Conservation (phyloP, 2,113 vertebrate species). For the Cavia aperea region DNA sequence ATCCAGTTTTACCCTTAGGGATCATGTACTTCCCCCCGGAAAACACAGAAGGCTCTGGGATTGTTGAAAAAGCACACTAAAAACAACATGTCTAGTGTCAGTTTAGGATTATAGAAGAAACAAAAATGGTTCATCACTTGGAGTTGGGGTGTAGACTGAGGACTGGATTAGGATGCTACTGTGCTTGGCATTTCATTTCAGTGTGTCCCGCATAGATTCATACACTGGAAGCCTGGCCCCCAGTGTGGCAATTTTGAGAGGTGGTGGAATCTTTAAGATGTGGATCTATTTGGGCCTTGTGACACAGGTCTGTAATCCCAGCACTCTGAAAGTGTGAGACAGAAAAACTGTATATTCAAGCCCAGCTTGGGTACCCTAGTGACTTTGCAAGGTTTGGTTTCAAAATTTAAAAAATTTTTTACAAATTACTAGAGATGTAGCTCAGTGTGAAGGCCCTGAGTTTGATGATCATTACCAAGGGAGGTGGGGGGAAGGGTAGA, state of each 20-base stretch:
- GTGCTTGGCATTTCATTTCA: not conserved
- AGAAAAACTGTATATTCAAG: not conserved
- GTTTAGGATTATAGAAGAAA: too few species aligned
- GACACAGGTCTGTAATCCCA: not conserved
- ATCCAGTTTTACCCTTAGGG: not conserved
- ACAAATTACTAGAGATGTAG: not conserved
- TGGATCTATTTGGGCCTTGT: not conserved
- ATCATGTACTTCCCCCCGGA: not conserved
- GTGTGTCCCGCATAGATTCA: not conserved
- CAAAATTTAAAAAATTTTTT: not conserved
- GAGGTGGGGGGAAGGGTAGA: not conserved
- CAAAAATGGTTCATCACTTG: accelerated
- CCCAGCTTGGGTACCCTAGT: not conserved
- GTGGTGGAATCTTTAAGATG: not conserved
- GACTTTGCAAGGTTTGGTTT: not conserved
- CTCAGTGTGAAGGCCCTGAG: not conserved
- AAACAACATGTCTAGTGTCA: not conserved
- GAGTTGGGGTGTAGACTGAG: not conserved
- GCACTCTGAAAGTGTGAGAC: not conserved
- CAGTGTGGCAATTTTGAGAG: not conserved
- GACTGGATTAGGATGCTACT: not conserved
- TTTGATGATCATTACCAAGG: not conserved
- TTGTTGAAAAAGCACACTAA: not conserved
- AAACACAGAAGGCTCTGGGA: not conserved
- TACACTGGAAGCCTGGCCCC: not conserved